These are phyloP conservation scores for Chrysolina oricalcia DNA, from an alignment of 2,888 invertebrate species.

Conservation along the genomic window DNA sequence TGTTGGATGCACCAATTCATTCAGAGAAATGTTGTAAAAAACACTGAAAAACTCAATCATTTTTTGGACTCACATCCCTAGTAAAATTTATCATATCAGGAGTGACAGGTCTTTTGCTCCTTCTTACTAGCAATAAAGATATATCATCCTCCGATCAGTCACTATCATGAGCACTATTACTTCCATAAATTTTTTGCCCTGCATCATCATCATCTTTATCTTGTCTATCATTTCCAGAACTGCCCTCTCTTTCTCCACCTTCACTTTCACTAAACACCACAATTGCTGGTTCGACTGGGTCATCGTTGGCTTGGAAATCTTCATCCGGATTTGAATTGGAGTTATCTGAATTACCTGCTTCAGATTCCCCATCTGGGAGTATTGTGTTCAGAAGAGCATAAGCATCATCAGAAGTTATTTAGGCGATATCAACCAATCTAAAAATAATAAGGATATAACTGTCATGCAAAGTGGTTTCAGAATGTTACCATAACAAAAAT, in stretches of 20 bases:
- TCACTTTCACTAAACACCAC: too few species aligned
- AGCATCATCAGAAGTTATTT: not conserved
- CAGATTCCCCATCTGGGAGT: not conserved
- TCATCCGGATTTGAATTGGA: too few species aligned
- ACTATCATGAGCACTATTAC: too few species aligned
- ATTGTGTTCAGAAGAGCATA: not conserved
- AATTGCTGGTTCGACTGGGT: too few species aligned
- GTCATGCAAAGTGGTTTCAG: not conserved
- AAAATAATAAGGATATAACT: not conserved
- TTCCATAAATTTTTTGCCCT: too few species aligned
- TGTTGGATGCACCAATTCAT: conserved; percentile 36
- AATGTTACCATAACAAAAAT: not conserved
- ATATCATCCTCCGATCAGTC: conserved; percentile 18
- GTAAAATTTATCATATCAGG: conserved; percentile 22
- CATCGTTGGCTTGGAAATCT: too few species aligned
- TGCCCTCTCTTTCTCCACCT: too few species aligned
- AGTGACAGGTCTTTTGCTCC: conserved; percentile 27
- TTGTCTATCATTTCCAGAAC: too few species aligned
- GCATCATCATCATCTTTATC: too few species aligned
- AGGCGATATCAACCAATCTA: not conserved
- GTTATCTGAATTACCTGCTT: too few species aligned
- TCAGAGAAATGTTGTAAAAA: conserved; percentile 42
- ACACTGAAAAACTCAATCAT: conserved; percentile 11
- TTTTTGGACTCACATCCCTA: conserved; percentile 10
- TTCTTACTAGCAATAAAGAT: not conserved